Evolutionary conservation across 2,113 vertebrate genomes (phyloP).

Genomic region (Perca schrenkii): DNA sequence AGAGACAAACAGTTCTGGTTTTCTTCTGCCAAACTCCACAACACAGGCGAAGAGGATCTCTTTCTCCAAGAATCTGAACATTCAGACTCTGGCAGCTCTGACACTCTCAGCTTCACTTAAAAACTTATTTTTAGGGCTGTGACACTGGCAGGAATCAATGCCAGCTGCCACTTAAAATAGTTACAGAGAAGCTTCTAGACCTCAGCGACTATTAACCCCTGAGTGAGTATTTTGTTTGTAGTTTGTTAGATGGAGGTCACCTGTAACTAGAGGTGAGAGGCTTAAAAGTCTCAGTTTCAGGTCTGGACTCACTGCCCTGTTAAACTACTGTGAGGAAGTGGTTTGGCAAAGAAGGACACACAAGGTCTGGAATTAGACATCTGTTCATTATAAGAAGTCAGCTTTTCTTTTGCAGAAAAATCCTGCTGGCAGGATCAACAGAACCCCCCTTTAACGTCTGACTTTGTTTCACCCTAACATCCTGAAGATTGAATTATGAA

Average conservation of each 20-base stretch:
- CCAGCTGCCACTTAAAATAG: conserved; percentile 49
- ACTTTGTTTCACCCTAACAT: conserved; percentile 17
- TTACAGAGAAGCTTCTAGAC: conserved; percentile 33
- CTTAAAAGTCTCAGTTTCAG: conserved; percentile 35
- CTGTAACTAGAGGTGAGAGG: conserved; percentile 40
- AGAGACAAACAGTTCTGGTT: conserved; percentile 9
- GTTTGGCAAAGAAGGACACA: conserved; percentile 54
- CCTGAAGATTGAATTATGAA: conserved; percentile 11
- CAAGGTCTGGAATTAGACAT: conserved; percentile 63
- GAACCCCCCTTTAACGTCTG: conserved; percentile 12
- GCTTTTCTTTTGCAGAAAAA: conserved; percentile 32
- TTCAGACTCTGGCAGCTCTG: conserved; percentile 39
- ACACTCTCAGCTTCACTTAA: conserved; percentile 19
- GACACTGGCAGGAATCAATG: conserved; percentile 56
- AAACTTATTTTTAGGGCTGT: conserved; percentile 52
- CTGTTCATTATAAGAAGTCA: conserved; percentile 54
- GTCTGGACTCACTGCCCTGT: conserved; percentile 30
- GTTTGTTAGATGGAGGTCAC: conserved; percentile 37
- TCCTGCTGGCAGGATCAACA: conserved; percentile 3
- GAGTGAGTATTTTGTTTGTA: conserved; percentile 33
- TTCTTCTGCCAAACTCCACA: conserved; percentile 40
- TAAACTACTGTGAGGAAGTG: conserved; percentile 57
- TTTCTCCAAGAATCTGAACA: conserved; percentile 53
- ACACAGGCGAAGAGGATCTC: conserved; percentile 7
- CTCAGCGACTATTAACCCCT: not conserved